These are phyloP conservation scores for Orthosia gracilis DNA, from an alignment of 2,888 invertebrate species.

Conservation along the genomic window DNA sequence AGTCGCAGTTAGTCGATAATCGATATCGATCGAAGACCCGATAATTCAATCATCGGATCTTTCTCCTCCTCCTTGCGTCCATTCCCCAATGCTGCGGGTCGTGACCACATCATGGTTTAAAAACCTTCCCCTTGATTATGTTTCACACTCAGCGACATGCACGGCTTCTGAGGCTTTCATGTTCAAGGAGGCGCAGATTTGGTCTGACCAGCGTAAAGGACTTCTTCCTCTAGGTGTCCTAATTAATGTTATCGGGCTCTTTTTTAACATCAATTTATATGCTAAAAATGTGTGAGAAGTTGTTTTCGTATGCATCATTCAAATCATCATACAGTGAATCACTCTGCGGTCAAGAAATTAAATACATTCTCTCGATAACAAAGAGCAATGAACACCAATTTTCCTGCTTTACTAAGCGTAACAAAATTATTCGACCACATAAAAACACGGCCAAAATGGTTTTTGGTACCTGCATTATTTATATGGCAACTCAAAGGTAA, in stretches of 20 bases:
- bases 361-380: background rate
- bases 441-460: conserved; percentile 10
- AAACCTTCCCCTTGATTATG: too few species aligned
- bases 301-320: background rate
- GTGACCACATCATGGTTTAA: too few species aligned
- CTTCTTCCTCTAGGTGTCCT: too few species aligned
- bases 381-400: conserved; percentile 5
- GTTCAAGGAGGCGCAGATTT: too few species aligned
- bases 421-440: background rate
- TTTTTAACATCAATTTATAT: background rate
- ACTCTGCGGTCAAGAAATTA: background rate
- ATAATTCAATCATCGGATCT: too few species aligned
- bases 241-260: background rate
- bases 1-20: too few species aligned
- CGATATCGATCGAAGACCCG: too few species aligned
- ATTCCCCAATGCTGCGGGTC: too few species aligned
- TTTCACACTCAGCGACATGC: too few species aligned
- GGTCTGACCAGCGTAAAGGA: too few species aligned
- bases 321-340: background rate
- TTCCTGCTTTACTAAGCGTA: conserved; percentile 22
- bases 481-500: background rate
- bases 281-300: background rate
- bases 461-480: background rate
- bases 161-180: too few species aligned
- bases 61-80: too few species aligned